Conservation (phyloP, 2,113 vertebrate genomes). For the Lanius ludovicianus region DNA sequence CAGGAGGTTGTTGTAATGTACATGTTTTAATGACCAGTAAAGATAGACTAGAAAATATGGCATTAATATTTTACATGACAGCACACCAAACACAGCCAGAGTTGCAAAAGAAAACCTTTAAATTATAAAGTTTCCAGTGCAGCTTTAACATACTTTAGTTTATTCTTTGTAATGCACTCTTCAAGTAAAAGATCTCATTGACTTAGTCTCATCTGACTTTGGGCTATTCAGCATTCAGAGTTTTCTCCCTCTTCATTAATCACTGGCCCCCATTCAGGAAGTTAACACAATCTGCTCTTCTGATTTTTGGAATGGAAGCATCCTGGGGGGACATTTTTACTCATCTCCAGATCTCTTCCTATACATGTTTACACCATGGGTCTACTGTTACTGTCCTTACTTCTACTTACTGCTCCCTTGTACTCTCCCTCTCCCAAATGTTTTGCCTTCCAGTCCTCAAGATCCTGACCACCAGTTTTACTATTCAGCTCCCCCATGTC, state of each 20-base stretch:
- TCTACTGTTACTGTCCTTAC: neutral
- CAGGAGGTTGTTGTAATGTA: neutral
- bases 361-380: neutral
- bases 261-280: neutral
- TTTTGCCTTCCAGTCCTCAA: neutral
- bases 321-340: neutral
- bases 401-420: neutral
- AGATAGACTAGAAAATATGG: neutral
- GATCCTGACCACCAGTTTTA: neutral
- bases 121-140: neutral
- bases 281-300: neutral
- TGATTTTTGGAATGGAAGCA: neutral
- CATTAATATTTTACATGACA: neutral
- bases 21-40: neutral
- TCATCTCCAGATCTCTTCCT: neutral
- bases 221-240: neutral
- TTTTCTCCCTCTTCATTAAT: neutral
- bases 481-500: neutral
- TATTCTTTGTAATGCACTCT: neutral
- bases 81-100: neutral
- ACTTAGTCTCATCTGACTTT: neutral
- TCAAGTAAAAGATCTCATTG: neutral
- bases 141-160: neutral
- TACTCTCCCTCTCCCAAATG: neutral
- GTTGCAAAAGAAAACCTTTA: neutral